Evolutionary conservation across 2,888 invertebrate species (phyloP), one percentile per base, ranked within the genome.

Genomic region (Leptinotarsa rubiginosa): DNA sequence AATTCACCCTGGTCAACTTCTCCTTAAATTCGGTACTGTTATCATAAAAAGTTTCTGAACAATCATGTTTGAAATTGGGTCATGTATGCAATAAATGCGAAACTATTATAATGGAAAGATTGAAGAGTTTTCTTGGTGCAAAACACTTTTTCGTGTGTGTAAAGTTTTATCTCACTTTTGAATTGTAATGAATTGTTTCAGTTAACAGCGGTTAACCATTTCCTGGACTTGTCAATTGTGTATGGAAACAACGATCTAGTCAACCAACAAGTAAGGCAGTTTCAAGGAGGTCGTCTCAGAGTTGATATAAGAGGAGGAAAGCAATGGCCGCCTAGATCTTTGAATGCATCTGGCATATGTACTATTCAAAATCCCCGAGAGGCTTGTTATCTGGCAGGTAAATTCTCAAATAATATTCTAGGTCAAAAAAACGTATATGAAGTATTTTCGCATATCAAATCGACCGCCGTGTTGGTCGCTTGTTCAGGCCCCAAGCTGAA

Each of bases 341-440:
- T 89, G 15, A 96, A 95, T 85, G 90, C 91, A 5, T 92, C 93
- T 0, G 89, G 91, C n/a, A 90, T 91, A 31, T 96, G 96, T 84
- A 89, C 90, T 0, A 90, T 91, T 0, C 90, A 90, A 74, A 81
- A 77, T 69, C 87, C 89, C 0, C 90, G 90, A 75, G 94, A 95
- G 86, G 91, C 94, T 50, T 96, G 96, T 85, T 96, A 95, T 85
- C 87, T 92, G 77, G 90, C 94, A 68, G 95, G 95, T 93, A 86
- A 74, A 69, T 25, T 10, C 62, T 52, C 4, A 47, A 31, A 50
- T 31, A 31, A 31, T 7, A 52, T 22, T 47, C 7, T 22, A 22
- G 20, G 49, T 49, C 3, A 49, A 16, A 49, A 49, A 31, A 31
- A 7, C 31, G 5, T 31, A 31, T 31, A 7, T 31, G 31, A 31